Evolutionary conservation across 1,140 invertebrate genomes (phyloP), one percentile per base, ranked within the genome.

Genomic region (Zaprionus capensis): DNA sequence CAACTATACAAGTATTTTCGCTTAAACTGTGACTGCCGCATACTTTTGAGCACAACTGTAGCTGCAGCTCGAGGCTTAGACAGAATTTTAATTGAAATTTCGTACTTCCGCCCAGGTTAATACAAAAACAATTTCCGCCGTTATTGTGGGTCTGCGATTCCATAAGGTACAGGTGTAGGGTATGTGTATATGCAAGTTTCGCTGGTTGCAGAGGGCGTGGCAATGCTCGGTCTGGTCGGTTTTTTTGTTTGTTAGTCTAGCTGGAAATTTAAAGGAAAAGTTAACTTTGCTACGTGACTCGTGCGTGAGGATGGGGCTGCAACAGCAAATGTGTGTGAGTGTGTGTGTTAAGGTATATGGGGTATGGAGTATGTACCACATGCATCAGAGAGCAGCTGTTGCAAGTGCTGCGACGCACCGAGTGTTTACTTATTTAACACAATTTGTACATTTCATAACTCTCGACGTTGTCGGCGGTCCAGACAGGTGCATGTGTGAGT

Each of bases 371-470:
- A 11, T 51, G 61, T 76, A 53, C 31, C 56, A 44, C 62, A 62
- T 73, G 63, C 69, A 72, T 64, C 59, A 41, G 24, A 26, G 53
- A 53, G 59, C 34, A 31, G 24, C 15, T 28, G 31, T 24, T 66
- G 68, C 38, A 55, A 26, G 22, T 73, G 75, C 67, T 78, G 78
- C 71, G 78, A 84, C 81, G 84, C 81, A 88, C 69, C 56, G 74
- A 55, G 78, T 88, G 75, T 81, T 88, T 81, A 88, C 64, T 88
- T 90, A 88, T 88, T 88, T 78, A 88, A 88, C 81, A 90, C 78
- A 81, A 84, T 84, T 90, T 90, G 79, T 78, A 84, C 84, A 90
- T 88, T 88, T 84, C 75, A 90, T 81, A 90, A 84, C 71, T 64
- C 78, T 76, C 78, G 71, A 66, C 14, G 56, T 11, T 36, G 17